phyloP scores from a whole-genome alignment of 1,140 invertebrate species.

The Papilio dardanus region DNA sequence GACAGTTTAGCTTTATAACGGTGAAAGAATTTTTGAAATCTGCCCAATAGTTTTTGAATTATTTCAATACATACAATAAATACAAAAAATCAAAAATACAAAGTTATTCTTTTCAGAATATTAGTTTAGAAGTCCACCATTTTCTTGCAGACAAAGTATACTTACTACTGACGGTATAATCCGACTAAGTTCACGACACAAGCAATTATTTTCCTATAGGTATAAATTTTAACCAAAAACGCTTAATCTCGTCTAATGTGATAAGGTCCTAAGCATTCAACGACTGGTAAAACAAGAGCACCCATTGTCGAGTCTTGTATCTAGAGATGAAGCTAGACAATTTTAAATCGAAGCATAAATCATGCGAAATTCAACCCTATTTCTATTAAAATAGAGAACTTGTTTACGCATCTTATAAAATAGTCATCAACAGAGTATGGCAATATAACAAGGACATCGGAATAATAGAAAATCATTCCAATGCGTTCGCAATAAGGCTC shows the following conservation, averaged over 20 bases:
- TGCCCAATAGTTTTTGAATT: too few species aligned
- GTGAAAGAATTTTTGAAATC: too few species aligned
- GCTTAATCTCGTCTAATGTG: constrained; percentile 17
- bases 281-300: constrained; percentile 75
- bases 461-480: constrained; percentile 40
- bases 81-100: too few species aligned
- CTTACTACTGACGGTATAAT: too few species aligned
- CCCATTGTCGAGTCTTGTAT: constrained; percentile 75
- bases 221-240: neutral
- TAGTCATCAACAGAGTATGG: constrained; percentile 41
- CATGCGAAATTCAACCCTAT: constrained; percentile 38
- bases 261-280: constrained; percentile 51
- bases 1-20: too few species aligned
- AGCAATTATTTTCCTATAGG: too few species aligned
- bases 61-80: too few species aligned
- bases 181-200: too few species aligned
- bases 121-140: too few species aligned
- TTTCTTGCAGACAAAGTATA: too few species aligned
- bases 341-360: constrained; percentile 27
- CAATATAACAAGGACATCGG: constrained; percentile 12
- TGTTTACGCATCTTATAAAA: constrained; percentile 27
- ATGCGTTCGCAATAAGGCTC: constrained; percentile 38
- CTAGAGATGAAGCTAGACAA: constrained; percentile 58
- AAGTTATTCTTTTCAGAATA: too few species aligned
- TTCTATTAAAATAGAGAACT: neutral